phyloP scores from a whole-genome alignment of 2,113 vertebrate genomes.

The Leucopsar rothschildi region DNA sequence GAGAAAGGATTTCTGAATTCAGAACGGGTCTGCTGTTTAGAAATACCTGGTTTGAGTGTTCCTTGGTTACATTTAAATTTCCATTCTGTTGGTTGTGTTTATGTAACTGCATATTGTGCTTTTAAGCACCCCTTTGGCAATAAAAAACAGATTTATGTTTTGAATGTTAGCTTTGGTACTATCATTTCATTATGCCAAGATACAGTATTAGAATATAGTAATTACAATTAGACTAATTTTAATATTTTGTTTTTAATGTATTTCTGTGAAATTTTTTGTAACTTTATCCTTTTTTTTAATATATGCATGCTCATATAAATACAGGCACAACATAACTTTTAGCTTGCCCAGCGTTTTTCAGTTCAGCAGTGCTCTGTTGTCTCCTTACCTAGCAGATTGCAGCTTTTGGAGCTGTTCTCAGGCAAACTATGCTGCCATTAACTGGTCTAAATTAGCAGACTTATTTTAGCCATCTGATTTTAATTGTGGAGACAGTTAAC shows the following conservation, averaged over 20 bases:
- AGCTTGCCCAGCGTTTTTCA: not conserved
- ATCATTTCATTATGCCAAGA: not conserved
- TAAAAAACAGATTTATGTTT: not conserved
- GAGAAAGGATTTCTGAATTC: not conserved
- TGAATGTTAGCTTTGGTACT: not conserved
- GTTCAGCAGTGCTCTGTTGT: not conserved
- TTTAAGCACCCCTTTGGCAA: not conserved
- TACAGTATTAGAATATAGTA: not conserved
- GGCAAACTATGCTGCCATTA: not conserved
- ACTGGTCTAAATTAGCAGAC: not conserved
- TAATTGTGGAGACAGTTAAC: not conserved
- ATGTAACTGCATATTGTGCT: not conserved
- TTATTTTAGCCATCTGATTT: not conserved
- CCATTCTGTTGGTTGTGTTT: not conserved
- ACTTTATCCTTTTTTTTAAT: not conserved
- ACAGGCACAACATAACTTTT: not conserved
- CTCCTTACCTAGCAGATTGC: not conserved
- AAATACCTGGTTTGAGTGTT: not conserved
- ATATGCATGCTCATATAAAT: not conserved
- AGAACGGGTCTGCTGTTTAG: not conserved
- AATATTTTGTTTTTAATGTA: not conserved
- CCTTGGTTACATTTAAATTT: not conserved
- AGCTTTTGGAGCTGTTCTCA: not conserved
- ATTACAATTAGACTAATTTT: not conserved
- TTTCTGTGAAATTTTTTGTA: not conserved